Evolutionary conservation across 1,140 invertebrate species (phyloP), one percentile per base, ranked within the genome.

Genomic region (Oedothorax gibbosus): DNA sequence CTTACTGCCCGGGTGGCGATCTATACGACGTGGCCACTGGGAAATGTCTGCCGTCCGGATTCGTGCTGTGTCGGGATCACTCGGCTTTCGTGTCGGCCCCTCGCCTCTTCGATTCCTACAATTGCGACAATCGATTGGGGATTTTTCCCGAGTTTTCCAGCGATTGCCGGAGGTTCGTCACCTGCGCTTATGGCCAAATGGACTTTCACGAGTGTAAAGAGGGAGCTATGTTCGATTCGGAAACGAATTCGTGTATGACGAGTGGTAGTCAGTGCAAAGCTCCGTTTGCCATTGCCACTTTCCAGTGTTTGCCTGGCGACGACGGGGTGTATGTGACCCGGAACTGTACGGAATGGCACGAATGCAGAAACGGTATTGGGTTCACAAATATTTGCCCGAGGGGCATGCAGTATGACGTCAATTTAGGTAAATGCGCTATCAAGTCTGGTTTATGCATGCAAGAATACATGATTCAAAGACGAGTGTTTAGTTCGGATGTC

Each of bases 21-120:
- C 64, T 90, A 18, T 91, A 90, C 83, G 89, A 91, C 85, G 88
- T 84, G n/a, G 64, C 80, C 4, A 79, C 73, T 12, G 81, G 80
- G 12, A 86, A 56, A 51, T 86, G 86, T 20, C 57, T 86, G 0
- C 76, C 86, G 9, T 84, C 86, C 0, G 56, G 78, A 6, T 79
- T 84, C 14, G 86, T 86, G 12, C 11, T 73, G 2, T 86, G 86
- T 35, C 54, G 66, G 2, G 56, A 82, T 9, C 51, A 65, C 10
- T 57, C 49, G 0, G 18, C 57, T 15, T 56, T 57, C 12, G 21
- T 62, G 0, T 54, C 62, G 4, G 53, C 69, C 35, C 85, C 85
- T 3, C 62, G 75, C 12, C 54, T 85, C 6, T 78, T 85, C n/a
- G 83, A 85, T 53, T 69, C 83, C 1, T 85, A 86, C 9, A 77